Base-by-base conservation (phyloP, 2,888 invertebrate genomes). In the Cerceris ruficornis region DNA sequence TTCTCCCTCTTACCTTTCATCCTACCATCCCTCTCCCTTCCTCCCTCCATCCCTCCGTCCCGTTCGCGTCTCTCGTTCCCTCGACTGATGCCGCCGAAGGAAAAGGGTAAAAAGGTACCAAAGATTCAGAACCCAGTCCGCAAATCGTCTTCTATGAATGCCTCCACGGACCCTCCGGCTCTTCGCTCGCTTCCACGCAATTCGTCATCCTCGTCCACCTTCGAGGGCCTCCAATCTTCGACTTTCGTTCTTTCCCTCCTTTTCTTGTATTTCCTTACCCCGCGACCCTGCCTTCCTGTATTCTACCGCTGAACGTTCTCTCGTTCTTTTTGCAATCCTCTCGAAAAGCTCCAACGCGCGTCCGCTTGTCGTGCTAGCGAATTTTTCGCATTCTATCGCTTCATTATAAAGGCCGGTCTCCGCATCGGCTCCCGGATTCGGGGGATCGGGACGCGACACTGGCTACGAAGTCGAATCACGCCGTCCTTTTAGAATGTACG, bases 351-450 rank as follows among this genome's bases (percentile, higher is more conserved):
- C 82, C 79, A 85, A 86, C 83, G 83, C 83, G 86, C 82, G 83
- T 83, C 81, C 87, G 86, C 86, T 86, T 87, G 87, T 87, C 88
- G 86, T 88, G 87, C 85, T 86, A 85, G 85, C 82, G 83, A 84
- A 90, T 90, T 88, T 90, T 88, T 90, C 86, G 85, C 90, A 90
- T 90, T 90, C 90, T 90, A 90, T 90, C 86, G 90, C 90, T 90
- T 90, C 90, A 90, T 90, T 90, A 90, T 86, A 85, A 80, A 83
- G 81, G 77, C 80, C 78, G 75, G 81, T 57, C 75, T 69, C 75
- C 70, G 55, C 69, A 80, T 66, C 81, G 79, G 77, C 84, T 86
- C 76, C 83, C 79, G 83, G 78, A 83, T 88, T 88, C 82, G 82
- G 80, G 76, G 84, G 85, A 80, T 76, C 78, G 74, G 46, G 72